Conservation (phyloP, 2,113 vertebrate genomes). For the Psittacula cyanocephala region DNA sequence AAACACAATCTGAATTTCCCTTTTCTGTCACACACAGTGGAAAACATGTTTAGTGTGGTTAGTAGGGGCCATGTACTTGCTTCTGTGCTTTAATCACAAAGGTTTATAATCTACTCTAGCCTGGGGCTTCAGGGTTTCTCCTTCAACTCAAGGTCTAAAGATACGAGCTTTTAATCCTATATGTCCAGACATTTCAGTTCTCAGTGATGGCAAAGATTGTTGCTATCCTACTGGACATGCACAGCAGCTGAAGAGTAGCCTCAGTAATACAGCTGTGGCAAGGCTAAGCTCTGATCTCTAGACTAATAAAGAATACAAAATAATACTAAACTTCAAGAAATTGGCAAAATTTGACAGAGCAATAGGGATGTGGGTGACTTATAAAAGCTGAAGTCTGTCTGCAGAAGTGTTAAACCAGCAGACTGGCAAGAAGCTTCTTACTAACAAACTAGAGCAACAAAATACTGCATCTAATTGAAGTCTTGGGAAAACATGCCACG, state of each 20-base stretch:
- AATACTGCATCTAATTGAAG: neutral
- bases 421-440: neutral
- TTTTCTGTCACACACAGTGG: neutral
- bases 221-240: neutral
- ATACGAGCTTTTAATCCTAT: neutral
- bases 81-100: neutral
- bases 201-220: neutral
- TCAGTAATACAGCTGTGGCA: neutral
- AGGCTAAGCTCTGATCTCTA: neutral
- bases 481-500: neutral
- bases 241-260: neutral
- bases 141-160: neutral
- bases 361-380: neutral
- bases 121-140: neutral
- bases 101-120: neutral
- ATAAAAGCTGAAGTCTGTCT: neutral
- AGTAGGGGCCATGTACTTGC: accelerated
- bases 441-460: neutral
- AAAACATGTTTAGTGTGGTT: neutral
- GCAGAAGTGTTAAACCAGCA: neutral
- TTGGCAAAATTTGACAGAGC: neutral
- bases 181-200: neutral
- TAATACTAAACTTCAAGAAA: neutral
- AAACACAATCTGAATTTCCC: neutral
- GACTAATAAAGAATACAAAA: neutral